Percentiles rank a stretch among this genome's conserved stretches.
These are phyloP conservation scores for Stegostoma tigrinum DNA, from an alignment of 2,113 vertebrate genomes.

Conservation along the genomic window DNA sequence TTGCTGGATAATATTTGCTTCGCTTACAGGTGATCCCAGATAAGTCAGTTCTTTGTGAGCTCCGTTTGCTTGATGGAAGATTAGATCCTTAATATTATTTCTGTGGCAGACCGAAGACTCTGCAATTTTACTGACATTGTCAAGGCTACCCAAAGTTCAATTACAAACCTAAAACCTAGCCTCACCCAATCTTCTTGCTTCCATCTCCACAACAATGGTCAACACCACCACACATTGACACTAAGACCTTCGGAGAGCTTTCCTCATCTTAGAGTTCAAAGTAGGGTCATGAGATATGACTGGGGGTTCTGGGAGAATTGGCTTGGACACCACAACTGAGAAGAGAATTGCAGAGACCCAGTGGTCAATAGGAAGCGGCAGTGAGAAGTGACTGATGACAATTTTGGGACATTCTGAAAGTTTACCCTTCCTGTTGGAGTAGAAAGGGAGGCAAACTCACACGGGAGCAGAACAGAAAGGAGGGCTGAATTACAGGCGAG, in stretches of 20 bases:
- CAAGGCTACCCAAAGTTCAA: neutral
- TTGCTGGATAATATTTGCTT: neutral
- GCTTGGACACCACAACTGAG: too few relatives aligned
- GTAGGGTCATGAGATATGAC: too few relatives aligned
- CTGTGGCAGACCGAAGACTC: neutral
- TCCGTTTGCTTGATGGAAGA: neutral
- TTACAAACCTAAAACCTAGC: neutral
- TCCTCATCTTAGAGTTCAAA: neutral
- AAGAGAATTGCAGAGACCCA: too few relatives aligned
- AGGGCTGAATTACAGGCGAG: too few relatives aligned
- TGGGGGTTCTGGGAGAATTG: too few relatives aligned
- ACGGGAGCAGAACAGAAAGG: too few relatives aligned
- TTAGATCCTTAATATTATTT: neutral
- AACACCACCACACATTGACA: neutral
- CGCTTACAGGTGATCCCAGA: neutral
- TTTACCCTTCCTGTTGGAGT: too few relatives aligned
- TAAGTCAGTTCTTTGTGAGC: neutral
- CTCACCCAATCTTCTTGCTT: neutral
- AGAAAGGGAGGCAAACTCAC: too few relatives aligned
- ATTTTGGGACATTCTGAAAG: too few relatives aligned
- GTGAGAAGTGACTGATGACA: too few relatives aligned
- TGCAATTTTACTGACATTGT: neutral
- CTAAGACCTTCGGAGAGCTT: neutral
- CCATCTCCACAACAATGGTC: neutral
- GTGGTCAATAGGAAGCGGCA: too few relatives aligned